Evolutionary conservation across 2,797 vertebrate species (phyloP).

Genomic region (Aphelocoma californica): DNA sequence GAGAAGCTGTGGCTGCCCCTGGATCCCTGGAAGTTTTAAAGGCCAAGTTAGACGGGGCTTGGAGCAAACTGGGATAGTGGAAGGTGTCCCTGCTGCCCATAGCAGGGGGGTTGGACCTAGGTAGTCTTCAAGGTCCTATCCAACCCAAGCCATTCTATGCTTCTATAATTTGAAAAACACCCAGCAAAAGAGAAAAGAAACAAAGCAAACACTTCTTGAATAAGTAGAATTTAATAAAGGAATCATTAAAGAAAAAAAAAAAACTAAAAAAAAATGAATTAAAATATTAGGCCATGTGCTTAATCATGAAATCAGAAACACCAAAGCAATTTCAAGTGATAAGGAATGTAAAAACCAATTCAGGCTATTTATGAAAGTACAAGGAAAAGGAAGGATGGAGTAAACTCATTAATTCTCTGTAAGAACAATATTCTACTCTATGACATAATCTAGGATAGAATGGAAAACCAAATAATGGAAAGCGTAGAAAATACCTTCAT

Average conservation of each 20-base stretch:
- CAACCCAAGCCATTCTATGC: neutral
- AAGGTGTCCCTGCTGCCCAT: neutral
- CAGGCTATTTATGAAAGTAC: neutral
- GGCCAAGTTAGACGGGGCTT: accelerated
- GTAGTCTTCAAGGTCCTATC: neutral
- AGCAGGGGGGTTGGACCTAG: accelerated
- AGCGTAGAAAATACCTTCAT: neutral
- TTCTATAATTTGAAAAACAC: neutral
- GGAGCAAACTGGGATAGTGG: neutral
- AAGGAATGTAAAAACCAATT: neutral
- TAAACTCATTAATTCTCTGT: neutral
- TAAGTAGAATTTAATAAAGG: neutral
- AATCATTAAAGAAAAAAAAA: neutral
- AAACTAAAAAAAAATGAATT: neutral
- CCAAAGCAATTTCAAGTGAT: neutral
- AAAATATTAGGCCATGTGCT: neutral
- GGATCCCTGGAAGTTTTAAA: neutral
- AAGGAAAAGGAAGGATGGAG: neutral
- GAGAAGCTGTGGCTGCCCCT: neutral
- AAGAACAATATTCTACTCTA: neutral
- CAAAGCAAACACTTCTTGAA: neutral
- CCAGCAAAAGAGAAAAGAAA: neutral
- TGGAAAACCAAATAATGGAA: neutral
- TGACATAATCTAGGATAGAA: neutral
- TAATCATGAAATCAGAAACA: neutral